Conservation (phyloP, 1,140 invertebrate genomes). For the Micrasema longulum region DNA sequence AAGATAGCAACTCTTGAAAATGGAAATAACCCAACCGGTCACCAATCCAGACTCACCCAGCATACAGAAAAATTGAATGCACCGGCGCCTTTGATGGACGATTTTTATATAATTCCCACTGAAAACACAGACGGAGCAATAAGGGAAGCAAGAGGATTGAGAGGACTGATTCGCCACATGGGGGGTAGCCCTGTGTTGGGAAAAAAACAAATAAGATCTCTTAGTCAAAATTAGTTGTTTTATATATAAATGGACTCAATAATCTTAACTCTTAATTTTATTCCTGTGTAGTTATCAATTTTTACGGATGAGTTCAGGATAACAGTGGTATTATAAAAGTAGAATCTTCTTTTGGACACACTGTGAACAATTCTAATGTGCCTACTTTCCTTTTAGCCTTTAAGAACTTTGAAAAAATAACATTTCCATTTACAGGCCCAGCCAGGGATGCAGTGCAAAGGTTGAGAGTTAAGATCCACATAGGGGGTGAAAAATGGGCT, state of each 20-base stretch:
- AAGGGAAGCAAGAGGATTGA: slow-evolving; percentile 76
- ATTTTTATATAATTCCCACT: slow-evolving; percentile 92
- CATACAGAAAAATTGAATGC: slow-evolving; percentile 69
- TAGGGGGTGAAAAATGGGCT: too few relatives aligned
- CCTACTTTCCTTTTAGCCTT: too few relatives aligned
- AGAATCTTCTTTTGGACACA: too few relatives aligned
- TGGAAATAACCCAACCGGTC: slow-evolving; percentile 57
- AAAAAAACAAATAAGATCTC: slow-evolving; percentile 70
- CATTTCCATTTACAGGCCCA: too few relatives aligned
- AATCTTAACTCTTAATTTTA: too few relatives aligned
- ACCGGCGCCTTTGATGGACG: slow-evolving; percentile 86
- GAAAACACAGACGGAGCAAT: slow-evolving; percentile 72
- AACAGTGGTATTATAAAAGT: not conserved
- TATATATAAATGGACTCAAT: too few relatives aligned
- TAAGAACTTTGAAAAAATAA: too few relatives aligned
- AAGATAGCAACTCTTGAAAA: slow-evolving; percentile 56
- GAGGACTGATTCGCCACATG: slow-evolving; percentile 83
- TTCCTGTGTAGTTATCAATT: not conserved
- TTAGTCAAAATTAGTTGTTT: slow-evolving; percentile 61
- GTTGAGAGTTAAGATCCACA: too few relatives aligned
- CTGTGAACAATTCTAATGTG: too few relatives aligned
- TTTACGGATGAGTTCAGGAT: not conserved
- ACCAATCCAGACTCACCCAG: slow-evolving; percentile 69
- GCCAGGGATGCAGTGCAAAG: too few relatives aligned
- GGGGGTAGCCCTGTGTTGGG: slow-evolving; percentile 84